phyloP scores from a whole-genome alignment of 2,888 invertebrate genomes.

The Nipponacmea schrenckii region DNA sequence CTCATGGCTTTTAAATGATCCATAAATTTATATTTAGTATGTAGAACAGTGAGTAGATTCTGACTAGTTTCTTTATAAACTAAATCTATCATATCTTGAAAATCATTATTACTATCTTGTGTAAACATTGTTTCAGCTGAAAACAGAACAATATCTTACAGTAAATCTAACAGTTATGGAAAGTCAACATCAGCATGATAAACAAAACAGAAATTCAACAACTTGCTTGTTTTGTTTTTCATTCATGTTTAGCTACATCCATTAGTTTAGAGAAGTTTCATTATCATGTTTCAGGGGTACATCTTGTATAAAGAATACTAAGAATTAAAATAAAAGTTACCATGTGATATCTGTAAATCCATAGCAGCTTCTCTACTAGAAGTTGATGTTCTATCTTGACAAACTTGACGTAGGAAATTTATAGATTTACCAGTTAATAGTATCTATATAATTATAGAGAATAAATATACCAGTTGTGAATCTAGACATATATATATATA shows the following conservation, averaged over 20 bases:
- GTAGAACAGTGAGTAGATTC: constrained; percentile 85
- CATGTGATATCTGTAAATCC: constrained; percentile 57
- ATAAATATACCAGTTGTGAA: constrained; percentile 5
- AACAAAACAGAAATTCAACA: no score
- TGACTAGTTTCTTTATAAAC: constrained; percentile 89
- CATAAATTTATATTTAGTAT: constrained; percentile 86
- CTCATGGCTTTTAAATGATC: constrained; percentile 89
- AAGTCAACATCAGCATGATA: not conserved
- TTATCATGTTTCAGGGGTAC: no score
- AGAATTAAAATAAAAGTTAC: constrained; percentile 37
- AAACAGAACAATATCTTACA: constrained; percentile 8
- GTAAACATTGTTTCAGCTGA: constrained; percentile 72
- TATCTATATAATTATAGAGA: constrained; percentile 72
- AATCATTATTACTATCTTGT: constrained; percentile 78
- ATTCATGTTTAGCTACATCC: no score
- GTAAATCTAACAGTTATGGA: not conserved
- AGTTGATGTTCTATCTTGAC: constrained; percentile 75
- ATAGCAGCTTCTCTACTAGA: constrained; percentile 61
- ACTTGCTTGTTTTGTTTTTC: no score
- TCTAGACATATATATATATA: not conserved
- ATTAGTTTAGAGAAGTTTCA: no score
- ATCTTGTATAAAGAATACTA: no score
- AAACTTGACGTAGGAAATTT: constrained; percentile 91
- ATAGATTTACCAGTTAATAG: constrained; percentile 94
- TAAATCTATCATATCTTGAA: constrained; percentile 83